Percentiles rank a stretch among this genome's conserved stretches.
These are phyloP conservation scores for Aegithalos caudatus DNA, from an alignment of 2,113 vertebrate genomes.

Conservation along the genomic window DNA sequence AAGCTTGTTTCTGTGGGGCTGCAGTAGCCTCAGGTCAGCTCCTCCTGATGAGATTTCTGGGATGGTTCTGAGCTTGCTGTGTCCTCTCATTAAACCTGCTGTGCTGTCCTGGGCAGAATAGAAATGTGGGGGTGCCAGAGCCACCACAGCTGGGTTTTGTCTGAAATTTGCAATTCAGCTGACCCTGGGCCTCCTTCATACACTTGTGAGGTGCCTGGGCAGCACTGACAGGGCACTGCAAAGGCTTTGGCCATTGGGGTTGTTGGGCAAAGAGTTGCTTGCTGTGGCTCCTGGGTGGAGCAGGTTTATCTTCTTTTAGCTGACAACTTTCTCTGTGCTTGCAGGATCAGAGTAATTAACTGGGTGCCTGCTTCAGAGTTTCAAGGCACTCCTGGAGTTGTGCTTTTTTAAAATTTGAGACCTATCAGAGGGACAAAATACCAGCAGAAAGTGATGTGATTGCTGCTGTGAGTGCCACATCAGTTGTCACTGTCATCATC, in stretches of 20 bases:
- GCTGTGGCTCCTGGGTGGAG: not conserved
- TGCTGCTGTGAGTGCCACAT: not conserved
- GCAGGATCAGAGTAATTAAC: not conserved
- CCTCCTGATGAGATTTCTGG: not conserved
- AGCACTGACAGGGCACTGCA: not conserved
- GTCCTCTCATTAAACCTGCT: not conserved
- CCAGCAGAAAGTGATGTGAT: not conserved
- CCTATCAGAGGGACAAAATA: not conserved
- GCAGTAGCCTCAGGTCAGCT: not conserved
- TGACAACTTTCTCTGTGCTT: not conserved
- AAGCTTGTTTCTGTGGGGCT: not conserved
- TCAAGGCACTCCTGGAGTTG: not conserved
- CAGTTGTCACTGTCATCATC: accelerated
- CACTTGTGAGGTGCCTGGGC: not conserved
- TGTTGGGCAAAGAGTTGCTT: not conserved
- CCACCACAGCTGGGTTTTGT: not conserved
- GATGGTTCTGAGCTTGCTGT: not conserved
- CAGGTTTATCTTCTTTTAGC: not conserved
- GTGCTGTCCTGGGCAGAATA: not conserved
- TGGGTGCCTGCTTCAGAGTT: not conserved
- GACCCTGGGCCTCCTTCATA: not conserved
- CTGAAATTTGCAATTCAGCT: not conserved
- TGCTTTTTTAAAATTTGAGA: not conserved
- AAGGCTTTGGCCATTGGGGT: not conserved
- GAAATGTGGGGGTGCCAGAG: not conserved